Conservation (phyloP, 2,113 vertebrate species). For the Tricholaema leucomelas region DNA sequence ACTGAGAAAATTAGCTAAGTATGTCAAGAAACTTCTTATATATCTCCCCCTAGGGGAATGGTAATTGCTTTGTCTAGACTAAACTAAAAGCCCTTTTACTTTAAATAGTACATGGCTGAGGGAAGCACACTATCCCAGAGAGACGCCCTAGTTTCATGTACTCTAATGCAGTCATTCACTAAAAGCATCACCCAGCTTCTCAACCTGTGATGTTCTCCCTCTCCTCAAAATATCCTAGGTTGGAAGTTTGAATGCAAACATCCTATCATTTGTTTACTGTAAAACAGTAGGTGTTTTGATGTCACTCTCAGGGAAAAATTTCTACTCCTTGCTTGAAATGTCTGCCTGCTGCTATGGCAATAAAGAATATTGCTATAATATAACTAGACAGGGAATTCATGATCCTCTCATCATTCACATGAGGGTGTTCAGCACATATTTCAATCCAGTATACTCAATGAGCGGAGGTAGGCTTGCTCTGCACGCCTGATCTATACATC, state of each 20-base stretch:
- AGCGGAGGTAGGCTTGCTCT: not conserved
- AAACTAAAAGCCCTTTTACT: conserved; percentile 28
- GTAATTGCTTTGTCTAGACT: conserved; percentile 7
- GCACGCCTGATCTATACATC: not conserved
- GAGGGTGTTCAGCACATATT: not conserved
- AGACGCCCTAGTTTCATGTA: not conserved
- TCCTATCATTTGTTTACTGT: not conserved
- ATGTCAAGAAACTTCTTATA: not conserved
- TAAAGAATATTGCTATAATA: not conserved
- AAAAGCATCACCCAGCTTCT: conserved; percentile 9
- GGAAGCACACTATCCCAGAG: not conserved
- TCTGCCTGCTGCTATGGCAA: not conserved
- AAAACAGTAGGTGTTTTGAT: conserved; percentile 46
- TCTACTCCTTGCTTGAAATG: not conserved
- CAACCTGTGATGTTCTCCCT: not conserved
- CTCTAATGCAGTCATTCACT: not conserved
- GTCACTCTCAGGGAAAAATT: not conserved
- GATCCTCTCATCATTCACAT: not conserved
- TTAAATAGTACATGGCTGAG: not conserved
- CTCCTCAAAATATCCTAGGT: conserved; percentile 17
- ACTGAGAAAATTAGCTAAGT: not conserved
- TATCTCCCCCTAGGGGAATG: not conserved
- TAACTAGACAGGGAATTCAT: not conserved
- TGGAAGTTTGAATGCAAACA: conserved; percentile 10
- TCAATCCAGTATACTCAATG: not conserved